Evolutionary conservation across 1,140 invertebrate genomes (phyloP).

Genomic region (Leptonema lineaticorne): DNA sequence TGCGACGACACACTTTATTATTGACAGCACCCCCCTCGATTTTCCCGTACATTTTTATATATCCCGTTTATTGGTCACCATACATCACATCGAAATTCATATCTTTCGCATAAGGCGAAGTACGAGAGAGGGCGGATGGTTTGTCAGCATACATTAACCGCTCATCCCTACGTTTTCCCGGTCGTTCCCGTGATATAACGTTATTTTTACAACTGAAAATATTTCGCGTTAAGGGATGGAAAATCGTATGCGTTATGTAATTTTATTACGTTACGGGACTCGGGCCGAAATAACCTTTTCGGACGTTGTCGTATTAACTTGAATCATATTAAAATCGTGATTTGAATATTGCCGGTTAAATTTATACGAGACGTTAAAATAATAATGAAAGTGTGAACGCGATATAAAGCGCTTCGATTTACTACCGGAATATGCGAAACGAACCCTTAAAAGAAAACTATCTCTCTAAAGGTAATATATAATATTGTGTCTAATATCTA

Average conservation of each 20-base stretch:
- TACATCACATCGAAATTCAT: constrained; percentile 25
- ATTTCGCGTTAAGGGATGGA: background rate
- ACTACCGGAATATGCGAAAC: too few species aligned
- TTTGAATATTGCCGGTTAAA: background rate
- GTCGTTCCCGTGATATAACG: constrained; percentile 2
- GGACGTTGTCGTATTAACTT: background rate
- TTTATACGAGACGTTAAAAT: too few species aligned
- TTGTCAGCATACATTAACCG: constrained; percentile 16
- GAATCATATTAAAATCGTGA: background rate
- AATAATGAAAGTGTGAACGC: too few species aligned
- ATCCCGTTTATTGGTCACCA: constrained; percentile 14
- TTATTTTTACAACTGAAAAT: constrained; percentile 17
- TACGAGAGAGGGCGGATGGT: too few species aligned
- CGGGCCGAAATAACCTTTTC: background rate
- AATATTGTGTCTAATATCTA: too few species aligned
- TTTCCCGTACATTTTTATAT: too few species aligned
- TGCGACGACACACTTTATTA: constrained; percentile 1
- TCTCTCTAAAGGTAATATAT: too few species aligned
- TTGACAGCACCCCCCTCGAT: constrained; percentile 6
- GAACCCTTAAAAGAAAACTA: too few species aligned
- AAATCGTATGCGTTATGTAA: background rate
- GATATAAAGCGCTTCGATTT: too few species aligned
- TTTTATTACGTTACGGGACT: background rate
- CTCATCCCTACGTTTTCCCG: too few species aligned
- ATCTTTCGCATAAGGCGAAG: constrained; percentile 13